Evolutionary conservation across 2,888 invertebrate species (phyloP), one percentile per base, ranked within the genome.

Genomic region (Halocaridina rubra): DNA sequence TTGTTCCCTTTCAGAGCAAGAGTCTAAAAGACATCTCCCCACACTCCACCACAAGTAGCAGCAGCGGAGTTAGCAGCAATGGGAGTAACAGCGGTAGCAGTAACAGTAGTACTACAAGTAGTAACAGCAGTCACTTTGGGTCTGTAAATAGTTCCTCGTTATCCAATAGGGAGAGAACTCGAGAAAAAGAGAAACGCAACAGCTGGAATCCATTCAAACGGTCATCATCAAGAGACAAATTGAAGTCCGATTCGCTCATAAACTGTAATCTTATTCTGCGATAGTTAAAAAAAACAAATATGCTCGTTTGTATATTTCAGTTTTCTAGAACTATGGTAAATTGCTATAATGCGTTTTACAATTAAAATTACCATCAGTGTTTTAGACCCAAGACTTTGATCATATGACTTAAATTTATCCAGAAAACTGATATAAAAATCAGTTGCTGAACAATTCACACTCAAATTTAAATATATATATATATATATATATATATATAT

Each of bases 191-290:
- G 27, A 88, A 88, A 53, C 72, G 84, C 13, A 78, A 78, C 22
- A 88, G 84, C 64, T 88, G 88, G 88, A 88, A 88, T 29, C 88
- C 86, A 1, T 88, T 88, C 75, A 88, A 86, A 76, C 71, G 85
- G 29, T 80, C 86, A 30, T 29, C 81, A 2, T 86, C 86, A 13
- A 71, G 85, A 57, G 88, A 88, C 46, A 86, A 85, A 75, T 78
- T 86, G 3, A 88, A 86, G 39, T 79, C 88, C 0, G 86, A 88
- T 16, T 81, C 86, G n/a, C 75, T 86, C 32, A 81, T 81, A 13
- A 86, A 88, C 61, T 87, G 87, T 59, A 88, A 84, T 75, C 77
- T 88, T 24, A 88, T 88, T 33, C 30, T 84, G 22, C 84, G 88
- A 64, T 88, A 80, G 78, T 33, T 57, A 10, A 61, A 77, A 30